Base-by-base conservation (phyloP, 2,888 invertebrate species). In the Liodrosophila aerea region DNA sequence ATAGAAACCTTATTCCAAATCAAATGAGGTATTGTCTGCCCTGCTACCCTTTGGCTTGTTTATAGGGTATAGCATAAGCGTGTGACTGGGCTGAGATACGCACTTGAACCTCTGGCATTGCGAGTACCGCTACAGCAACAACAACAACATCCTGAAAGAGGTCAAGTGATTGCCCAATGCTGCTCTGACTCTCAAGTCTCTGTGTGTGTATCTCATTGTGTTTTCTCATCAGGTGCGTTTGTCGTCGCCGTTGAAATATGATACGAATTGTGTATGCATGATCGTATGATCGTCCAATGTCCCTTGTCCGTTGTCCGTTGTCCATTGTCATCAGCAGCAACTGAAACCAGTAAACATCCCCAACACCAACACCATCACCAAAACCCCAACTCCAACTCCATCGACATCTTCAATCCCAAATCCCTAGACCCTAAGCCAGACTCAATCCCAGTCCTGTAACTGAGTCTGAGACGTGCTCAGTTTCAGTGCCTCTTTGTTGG, bases 61-160 rank as follows among this genome's bases (percentile, higher is more conserved):
- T 53, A 50, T 18, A 69, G 67, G 67, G 67, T 69, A 69, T 57
- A n/a, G n/a, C n/a, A 16, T 13, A 11, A 30, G 34, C 37, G 22
- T n/a, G 30, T 13, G 29, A 30, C 59, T 43, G 18, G 22, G 29
- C 39, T 40, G 27, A 43, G 73, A 59, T 57, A 73, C 78, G 76
- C 83, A 76, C 83, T 85, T 83, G 78, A 85, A 83, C 80, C 80
- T 63, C 39, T 46, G 47, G 44, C 33, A 56, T 27, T 45, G 50
- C 37, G 36, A 73, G 54, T 73, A 73, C 64, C 59, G 74, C 63
- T 68, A 63, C 33, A 49, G 58, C 58, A 11, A n/a, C 45, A 64
- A 68, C 72, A 81, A 80, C 85, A 85, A 86, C 83, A 88, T 88
- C 87, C 88, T 88, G 86, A 86, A 87, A 84, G 83, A 88, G 88